A percentile compares a stretch with the other conserved stretches of the same genome.
Conservation (phyloP, 2,888 invertebrate species). For the Campaea margaritaria region DNA sequence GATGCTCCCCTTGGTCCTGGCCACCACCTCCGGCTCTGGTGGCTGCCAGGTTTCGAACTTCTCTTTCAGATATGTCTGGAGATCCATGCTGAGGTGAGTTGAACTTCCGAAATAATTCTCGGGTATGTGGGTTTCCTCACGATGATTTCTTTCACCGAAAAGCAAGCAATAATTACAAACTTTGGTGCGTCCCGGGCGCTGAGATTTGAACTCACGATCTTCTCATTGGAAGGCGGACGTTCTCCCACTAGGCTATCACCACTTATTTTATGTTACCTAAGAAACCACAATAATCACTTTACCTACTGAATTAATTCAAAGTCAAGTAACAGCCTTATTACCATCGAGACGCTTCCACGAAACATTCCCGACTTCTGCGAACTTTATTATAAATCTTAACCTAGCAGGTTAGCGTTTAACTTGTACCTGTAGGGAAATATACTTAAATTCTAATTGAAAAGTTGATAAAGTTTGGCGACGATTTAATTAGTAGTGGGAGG, state of each 20-base stretch:
- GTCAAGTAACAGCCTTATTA: neutral
- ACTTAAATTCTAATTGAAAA: too few relatives aligned
- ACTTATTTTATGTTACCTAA: neutral
- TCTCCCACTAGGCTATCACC: too few relatives aligned
- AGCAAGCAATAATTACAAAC: too few relatives aligned
- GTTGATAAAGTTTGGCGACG: too few relatives aligned
- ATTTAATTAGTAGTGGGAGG: too few relatives aligned
- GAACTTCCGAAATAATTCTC: too few relatives aligned
- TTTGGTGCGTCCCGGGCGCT: too few relatives aligned
- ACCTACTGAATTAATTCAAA: conserved; percentile 1
- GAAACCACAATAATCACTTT: neutral
- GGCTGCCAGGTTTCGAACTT: conserved; percentile 64
- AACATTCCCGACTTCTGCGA: neutral
- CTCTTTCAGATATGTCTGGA: conserved; percentile 53
- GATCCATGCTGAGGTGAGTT: conserved; percentile 26
- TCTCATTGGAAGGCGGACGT: too few relatives aligned
- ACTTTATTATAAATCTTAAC: neutral
- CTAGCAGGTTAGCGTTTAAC: neutral
- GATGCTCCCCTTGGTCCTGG: conserved; percentile 56
- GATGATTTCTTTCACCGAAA: too few relatives aligned
- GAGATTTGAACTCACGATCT: too few relatives aligned
- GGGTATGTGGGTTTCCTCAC: too few relatives aligned
- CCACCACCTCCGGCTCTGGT: conserved; percentile 53
- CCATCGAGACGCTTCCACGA: neutral
- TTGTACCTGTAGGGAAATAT: neutral